A percentile compares a stretch with the other conserved stretches of the same genome.
Conservation (phyloP, 2,797 vertebrate species). For the Molossus molossus region DNA sequence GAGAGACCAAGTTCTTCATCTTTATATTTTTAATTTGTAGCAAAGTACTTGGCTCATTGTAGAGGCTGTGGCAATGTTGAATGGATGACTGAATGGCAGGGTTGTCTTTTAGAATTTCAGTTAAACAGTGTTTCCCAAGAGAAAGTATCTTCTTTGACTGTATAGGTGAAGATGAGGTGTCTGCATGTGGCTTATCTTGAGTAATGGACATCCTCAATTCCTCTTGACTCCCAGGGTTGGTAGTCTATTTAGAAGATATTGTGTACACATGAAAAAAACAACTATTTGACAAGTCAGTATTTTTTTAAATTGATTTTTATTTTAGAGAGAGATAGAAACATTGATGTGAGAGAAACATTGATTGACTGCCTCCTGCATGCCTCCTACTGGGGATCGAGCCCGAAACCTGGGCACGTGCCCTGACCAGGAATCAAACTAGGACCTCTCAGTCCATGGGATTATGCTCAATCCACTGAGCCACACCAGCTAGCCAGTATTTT, state of each 20-base stretch:
- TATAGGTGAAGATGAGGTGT: not conserved
- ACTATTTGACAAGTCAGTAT: not conserved
- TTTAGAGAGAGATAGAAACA: not conserved
- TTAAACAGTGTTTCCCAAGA: not conserved
- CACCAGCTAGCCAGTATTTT: not conserved
- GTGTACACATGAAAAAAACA: not conserved
- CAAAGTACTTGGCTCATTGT: not conserved
- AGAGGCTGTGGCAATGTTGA: not conserved
- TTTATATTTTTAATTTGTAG: constrained; percentile 52
- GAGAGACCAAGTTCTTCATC: constrained; percentile 37
- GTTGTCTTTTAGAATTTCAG: constrained; percentile 53
- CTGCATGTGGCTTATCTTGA: not conserved
- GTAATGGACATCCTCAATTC: constrained; percentile 41
- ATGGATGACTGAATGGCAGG: constrained; percentile 1
- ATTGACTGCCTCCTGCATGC: not conserved
- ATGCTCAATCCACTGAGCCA: not conserved
- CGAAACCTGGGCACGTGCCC: not conserved
- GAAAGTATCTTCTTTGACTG: constrained; percentile 37
- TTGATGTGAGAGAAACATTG: not conserved
- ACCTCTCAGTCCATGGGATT: not conserved
- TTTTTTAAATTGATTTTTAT: no score
- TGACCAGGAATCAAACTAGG: not conserved
- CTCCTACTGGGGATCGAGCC: not conserved
- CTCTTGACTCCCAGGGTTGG: not conserved
- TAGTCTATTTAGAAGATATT: constrained; percentile 33